Base-by-base conservation (phyloP, 2,797 vertebrate genomes). In the Parambassis ranga region DNA sequence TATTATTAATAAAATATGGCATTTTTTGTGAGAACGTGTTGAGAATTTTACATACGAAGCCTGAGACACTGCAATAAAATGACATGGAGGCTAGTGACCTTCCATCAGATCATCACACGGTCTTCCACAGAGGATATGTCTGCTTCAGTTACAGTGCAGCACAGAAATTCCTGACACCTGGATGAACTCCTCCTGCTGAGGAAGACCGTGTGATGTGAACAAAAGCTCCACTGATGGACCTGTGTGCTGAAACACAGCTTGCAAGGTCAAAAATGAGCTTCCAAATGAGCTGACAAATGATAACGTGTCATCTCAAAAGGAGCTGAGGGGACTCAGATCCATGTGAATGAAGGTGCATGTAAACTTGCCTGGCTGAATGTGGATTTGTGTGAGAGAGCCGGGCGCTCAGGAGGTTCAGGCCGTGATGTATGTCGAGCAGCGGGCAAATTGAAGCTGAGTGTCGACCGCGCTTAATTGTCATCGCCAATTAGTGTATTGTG, bases 401-500 rank as follows among this genome's bases (percentile, higher is more conserved):
- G 20, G 43, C 36, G 36, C 65, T 38, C 39, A 4, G 16, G 42
- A 68, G 19, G 2, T 61, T 76, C 38, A n/a, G 70, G 39, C 38
- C 33, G 75, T 44, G 63, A 71, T 85, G 82, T 75, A 76, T 71
- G 85, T 89, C 57, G 80, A 86, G 63, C 82, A 81, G 83, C 84
- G 58, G 81, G 48, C 89, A 88, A 94, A 93, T 94, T 91, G 92
- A 92, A 93, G 92, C 91, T 91, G 92, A 91, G 91, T 84, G 87
- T 73, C 57, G 75, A 90, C 88, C 90, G 79, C 78, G 88, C 93
- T 91, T 94, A 88, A 96, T 97, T 98, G 96, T 97, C 96, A 90
- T 91, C 76, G 82, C 95, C 96, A 98, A 98, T 98, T 97, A 98
- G 95, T 90, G 92, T 93, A 92, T 95, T 95, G 93, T 94, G 88